Evolutionary conservation across 2,888 invertebrate genomes (phyloP).

Genomic region (Leptopilina syphax): DNA sequence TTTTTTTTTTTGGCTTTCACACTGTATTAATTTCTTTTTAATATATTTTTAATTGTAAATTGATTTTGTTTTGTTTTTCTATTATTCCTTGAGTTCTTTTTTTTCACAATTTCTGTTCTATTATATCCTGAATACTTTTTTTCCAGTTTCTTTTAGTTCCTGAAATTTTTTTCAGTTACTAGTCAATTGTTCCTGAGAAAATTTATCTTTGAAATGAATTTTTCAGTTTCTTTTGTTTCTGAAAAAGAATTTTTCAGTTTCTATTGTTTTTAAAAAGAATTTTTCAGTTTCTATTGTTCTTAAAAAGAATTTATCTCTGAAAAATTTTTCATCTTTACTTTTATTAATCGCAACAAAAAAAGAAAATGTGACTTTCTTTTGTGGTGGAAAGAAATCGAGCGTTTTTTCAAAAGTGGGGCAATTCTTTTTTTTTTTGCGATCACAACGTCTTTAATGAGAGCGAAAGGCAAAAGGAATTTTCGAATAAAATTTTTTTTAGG

Average conservation of each 20-base stretch:
- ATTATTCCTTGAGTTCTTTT: no score
- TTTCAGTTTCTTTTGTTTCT: no score
- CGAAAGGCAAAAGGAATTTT: slow-evolving; percentile 61
- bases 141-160: no score
- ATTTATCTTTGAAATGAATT: no score
- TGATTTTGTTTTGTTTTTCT: slow-evolving; percentile 20
- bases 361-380: neutral
- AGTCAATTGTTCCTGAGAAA: no score
- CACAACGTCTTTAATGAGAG: slow-evolving; percentile 46
- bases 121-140: neutral
- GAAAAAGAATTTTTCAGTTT: no score
- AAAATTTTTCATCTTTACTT: neutral
- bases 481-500: slow-evolving; percentile 56
- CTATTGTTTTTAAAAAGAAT: no score
- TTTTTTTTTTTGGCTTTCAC: slow-evolving; percentile 10
- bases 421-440: slow-evolving; percentile 51
- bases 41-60: slow-evolving; percentile 37
- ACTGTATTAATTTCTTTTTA: slow-evolving; percentile 35
- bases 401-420: slow-evolving; percentile 35
- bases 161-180: no score
- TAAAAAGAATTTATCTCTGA: neutral
- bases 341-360: no score
- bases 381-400: slow-evolving; percentile 8
- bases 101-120: neutral
- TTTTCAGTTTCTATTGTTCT: no score